Base-by-base conservation (phyloP, 2,113 vertebrate species). In the Grus americana region DNA sequence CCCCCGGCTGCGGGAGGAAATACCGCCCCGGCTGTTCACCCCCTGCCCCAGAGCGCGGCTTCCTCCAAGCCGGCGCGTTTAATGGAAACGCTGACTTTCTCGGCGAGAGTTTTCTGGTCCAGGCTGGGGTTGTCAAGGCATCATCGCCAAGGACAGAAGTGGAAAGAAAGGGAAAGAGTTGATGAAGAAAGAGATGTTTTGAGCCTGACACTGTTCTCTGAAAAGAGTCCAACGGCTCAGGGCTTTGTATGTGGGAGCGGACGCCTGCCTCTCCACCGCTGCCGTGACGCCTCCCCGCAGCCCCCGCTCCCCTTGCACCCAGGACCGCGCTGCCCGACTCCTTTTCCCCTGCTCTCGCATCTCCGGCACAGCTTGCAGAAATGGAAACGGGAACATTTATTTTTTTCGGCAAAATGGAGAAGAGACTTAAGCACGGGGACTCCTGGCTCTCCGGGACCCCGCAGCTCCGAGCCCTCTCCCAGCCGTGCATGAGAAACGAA, bases 401-500 rank as follows among this genome's bases (percentile, higher is more conserved):
- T 34, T 40, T 50, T 19, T 49, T 38, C 9, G 38, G 10, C 14
- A 7, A 50, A 20, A 18, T 6, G 18, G 23, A 49, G 52, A 21
- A 44, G 32, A 11, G 9, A 7, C 30, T 50, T 5, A 15, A 78
- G 32, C 26, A 2, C 2, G 5, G 50, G 9, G 27, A 17, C 34
- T 23, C 16, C 57, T 5, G 65, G 11, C 21, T 49, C 10, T 1
- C 34, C 1, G 0, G 71, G 63, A n/a, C 15, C 18, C 20, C 5
- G 20, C 34, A 12, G 52, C 20, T 5, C 46, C 0, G 0, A 55
- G n/a, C 40, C 44, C 32, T 30, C 10, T 18, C 38, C 44, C 12
- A 1, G 17, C 4, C 2, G 12, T 34, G 42, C 9, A 0, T 3
- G 20, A 36, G 55, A 16, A 57, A 10, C 5, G 19, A 27, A 14